These are phyloP conservation scores for Oceanodroma tethys DNA, from an alignment of 2,113 vertebrate genomes.

Conservation along the genomic window DNA sequence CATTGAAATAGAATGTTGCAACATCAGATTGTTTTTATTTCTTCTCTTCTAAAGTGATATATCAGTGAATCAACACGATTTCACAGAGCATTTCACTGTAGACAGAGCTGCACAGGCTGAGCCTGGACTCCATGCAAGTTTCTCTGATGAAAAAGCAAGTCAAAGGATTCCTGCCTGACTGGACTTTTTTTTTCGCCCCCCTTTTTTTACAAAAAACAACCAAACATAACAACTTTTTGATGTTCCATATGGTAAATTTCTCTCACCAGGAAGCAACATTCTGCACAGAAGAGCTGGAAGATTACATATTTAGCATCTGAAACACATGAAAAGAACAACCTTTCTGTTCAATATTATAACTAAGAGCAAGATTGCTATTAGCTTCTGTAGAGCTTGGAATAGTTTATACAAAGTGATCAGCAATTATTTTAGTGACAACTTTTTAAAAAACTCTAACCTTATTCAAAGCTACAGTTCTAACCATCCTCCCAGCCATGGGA, in stretches of 20 bases:
- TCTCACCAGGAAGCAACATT: not conserved
- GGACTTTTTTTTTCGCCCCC: no score
- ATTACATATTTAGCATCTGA: not conserved
- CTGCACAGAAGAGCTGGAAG: not conserved
- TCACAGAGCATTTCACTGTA: not conserved
- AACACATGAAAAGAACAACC: not conserved
- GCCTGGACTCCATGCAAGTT: not conserved
- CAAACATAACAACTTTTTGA: not conserved
- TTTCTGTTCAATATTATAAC: not conserved
- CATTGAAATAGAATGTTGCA: not conserved
- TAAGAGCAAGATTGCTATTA: fast-evolving
- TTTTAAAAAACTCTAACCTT: not conserved
- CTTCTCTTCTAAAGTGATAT: not conserved
- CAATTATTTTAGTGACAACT: not conserved
- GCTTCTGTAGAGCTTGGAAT: not conserved
- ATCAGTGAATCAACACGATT: not conserved
- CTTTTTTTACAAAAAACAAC: not conserved
- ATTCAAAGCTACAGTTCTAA: not conserved
- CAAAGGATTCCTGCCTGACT: not conserved
- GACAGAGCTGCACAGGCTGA: not conserved
- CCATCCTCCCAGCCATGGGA: not conserved
- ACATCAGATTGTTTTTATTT: not conserved
- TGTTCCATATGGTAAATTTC: not conserved
- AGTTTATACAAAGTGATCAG: not conserved
- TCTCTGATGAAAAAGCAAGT: not conserved